Evolutionary conservation across 2,888 invertebrate genomes (phyloP).

Genomic region (Melipona beecheii): DNA sequence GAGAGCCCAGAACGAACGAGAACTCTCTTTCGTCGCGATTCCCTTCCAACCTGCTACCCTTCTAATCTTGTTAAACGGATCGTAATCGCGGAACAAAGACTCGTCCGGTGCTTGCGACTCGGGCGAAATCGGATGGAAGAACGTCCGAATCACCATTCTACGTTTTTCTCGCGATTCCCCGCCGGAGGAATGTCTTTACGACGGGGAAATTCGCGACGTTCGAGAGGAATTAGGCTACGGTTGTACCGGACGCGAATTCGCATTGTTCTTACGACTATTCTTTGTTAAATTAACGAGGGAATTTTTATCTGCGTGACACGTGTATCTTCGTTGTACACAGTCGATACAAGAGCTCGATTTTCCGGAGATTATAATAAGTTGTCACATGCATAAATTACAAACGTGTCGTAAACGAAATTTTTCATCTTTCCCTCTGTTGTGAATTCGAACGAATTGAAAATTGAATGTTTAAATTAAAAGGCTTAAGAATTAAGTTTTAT

Average conservation of each 20-base stretch:
- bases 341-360: no score
- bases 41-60: slow-evolving; percentile 57
- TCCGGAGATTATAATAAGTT: no score
- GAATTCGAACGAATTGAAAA: no score
- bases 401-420: no score
- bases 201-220: not conserved
- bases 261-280: no score
- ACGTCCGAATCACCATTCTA: slow-evolving; percentile 13
- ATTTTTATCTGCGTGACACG: no score
- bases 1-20: not conserved
- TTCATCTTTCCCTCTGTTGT: no score
- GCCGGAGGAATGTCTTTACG: not conserved
- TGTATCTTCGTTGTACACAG: no score
- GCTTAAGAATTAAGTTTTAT: no score
- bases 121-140: slow-evolving; percentile 52
- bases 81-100: slow-evolving; percentile 73
- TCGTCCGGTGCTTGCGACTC: slow-evolving; percentile 43
- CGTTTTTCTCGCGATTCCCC: not conserved
- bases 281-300: no score
- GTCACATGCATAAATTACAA: no score
- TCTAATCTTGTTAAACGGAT: slow-evolving; percentile 73
- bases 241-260: not conserved
- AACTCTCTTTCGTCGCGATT: slow-evolving; percentile 33
- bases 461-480: no score
- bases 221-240: not conserved